A percentile compares a stretch with the other conserved stretches of the same genome.
phyloP scores from a whole-genome alignment of 1,140 invertebrate genomes.

The Anastrepha ludens region DNA sequence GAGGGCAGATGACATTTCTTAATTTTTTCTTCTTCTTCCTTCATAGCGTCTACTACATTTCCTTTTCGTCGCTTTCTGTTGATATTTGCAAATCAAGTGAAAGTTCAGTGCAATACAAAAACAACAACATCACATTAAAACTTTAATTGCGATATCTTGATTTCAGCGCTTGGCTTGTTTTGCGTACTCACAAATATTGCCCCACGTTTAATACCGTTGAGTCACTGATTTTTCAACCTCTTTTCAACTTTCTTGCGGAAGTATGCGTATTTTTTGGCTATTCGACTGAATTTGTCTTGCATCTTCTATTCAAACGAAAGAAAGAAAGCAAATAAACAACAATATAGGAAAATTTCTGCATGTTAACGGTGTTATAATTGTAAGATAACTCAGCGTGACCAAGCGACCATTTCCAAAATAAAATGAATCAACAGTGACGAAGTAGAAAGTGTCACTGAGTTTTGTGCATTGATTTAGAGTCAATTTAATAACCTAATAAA shows the following conservation, averaged over 20 bases:
- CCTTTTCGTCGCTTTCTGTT: not conserved
- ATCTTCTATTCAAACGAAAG: not conserved
- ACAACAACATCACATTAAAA: not conserved
- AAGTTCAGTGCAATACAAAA: slow-evolving; percentile 34
- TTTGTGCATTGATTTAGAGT: not conserved
- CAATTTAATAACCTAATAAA: not conserved
- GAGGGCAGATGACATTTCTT: not conserved
- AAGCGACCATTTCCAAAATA: not conserved
- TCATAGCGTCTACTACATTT: not conserved
- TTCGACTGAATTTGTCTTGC: not conserved
- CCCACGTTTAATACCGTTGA: not conserved
- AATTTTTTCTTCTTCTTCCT: not conserved
- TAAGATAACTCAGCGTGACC: not conserved
- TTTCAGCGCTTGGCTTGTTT: not conserved
- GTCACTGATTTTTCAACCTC: not conserved
- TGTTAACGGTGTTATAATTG: slow-evolving; percentile 30
- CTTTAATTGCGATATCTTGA: not conserved
- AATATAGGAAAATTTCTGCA: not conserved
- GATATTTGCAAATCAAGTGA: slow-evolving; percentile 47
- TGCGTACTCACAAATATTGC: not conserved
- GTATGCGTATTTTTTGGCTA: slow-evolving; percentile 24
- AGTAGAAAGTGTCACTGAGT: slow-evolving; percentile 36
- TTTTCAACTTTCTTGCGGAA: slow-evolving; percentile 21
- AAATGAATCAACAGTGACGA: not conserved
- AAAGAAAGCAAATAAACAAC: not conserved